Conservation (phyloP, 2,797 vertebrate species). For the Aratinga solstitialis region DNA sequence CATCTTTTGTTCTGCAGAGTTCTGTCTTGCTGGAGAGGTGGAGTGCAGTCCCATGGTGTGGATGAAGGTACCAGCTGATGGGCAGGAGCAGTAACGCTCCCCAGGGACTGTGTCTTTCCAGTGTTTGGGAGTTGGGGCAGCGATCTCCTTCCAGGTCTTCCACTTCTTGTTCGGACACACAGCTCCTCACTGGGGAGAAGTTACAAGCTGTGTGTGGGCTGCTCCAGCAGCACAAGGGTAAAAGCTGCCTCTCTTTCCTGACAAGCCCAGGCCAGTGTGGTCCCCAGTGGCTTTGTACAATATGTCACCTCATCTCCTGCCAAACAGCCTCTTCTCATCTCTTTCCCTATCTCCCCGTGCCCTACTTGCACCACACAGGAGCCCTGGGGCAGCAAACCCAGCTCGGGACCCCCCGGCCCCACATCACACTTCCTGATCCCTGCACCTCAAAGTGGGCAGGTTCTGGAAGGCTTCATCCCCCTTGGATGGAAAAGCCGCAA, state of each 20-base stretch:
- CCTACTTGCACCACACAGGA: not conserved
- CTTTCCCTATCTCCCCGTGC: not conserved
- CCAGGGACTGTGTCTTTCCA: not conserved
- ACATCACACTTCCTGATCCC: not conserved
- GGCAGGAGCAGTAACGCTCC: rapidly evolving
- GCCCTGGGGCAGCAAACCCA: not conserved
- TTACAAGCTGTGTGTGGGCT: not conserved
- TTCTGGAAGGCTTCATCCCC: not conserved
- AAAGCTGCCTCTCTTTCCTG: slow-evolving; percentile 67
- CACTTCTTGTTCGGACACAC: not conserved
- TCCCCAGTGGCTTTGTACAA: slow-evolving; percentile 73
- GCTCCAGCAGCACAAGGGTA: slow-evolving; percentile 59
- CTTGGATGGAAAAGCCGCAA: not conserved
- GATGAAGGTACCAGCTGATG: not conserved
- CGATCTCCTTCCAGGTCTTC: not conserved
- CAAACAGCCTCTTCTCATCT: slow-evolving; percentile 57
- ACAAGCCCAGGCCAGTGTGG: slow-evolving; percentile 68
- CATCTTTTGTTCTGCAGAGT: not conserved
- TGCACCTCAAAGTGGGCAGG: not conserved
- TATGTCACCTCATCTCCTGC: slow-evolving; percentile 76
- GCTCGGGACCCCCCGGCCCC: not conserved
- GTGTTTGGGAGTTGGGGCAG: rapidly evolving
- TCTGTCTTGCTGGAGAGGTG: not conserved
- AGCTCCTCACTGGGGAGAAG: not conserved
- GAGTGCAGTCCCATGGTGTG: not conserved